Base-by-base conservation (phyloP, 2,797 vertebrate species). In the Danio kyathit region DNA sequence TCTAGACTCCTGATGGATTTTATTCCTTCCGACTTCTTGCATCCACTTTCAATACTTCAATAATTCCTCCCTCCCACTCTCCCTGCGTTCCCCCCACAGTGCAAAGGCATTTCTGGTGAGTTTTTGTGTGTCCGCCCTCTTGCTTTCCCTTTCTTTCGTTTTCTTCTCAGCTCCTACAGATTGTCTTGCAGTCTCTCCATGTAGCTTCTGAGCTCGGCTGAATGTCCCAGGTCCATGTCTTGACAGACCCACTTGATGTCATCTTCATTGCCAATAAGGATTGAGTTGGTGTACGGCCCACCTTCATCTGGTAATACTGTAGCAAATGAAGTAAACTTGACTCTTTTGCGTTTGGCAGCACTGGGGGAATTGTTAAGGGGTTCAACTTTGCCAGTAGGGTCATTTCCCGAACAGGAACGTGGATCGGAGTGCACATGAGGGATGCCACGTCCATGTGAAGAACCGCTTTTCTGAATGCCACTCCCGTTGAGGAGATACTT, bases 181-280 rank as follows among this genome's bases (percentile, higher is more conserved):
- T 96, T 97, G 95, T 99, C 97, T 94, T 98, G 97, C 91, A 99
- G 96, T 91, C 97, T 95, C 88, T 97, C 97, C 97, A 99, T 96
- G 89, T 99, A 99, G 92, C 96, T 96, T 92, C 96, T 96, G 90
- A 99, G 95, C 93, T 96, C 97, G 82, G 92, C 90, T 70, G 97
- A 95, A 80, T 95, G 96, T 14, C 95, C 96, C 89, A 97, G 95
- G 91, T 97, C 96, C 96, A 97, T 95, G 83, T 99, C 97, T 90
- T 96, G 96, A 91, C 97, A 99, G 77, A 99, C 96, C 97, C 97
- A 99, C 92, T 99, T 96, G 91, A 99, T 98, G 88, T 95, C 95
- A 78, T 98, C 97, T 76, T 98, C 97, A 64, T 93, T 95, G 86
- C 97, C 96, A 80, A 96, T 96, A 82, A 96, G 93, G 84, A 95